Evolutionary conservation across 1,140 invertebrate species (phyloP).

Genomic region (Tyrophagus putrescentiae): DNA sequence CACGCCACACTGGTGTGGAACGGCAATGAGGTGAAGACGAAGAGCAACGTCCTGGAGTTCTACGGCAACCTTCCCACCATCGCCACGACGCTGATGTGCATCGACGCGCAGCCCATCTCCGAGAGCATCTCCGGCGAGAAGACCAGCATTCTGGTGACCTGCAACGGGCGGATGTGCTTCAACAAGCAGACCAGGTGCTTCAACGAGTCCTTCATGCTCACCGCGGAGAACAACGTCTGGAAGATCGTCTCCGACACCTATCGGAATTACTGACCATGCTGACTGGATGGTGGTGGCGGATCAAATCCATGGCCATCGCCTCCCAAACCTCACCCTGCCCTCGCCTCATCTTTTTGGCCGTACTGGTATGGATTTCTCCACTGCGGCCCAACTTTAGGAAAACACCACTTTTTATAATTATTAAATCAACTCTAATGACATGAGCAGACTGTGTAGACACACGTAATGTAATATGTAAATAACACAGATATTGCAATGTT

Average conservation of each 20-base stretch:
- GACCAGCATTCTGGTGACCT: constrained; percentile 25
- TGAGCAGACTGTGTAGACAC: no score
- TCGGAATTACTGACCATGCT: constrained; percentile 17
- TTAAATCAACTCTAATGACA: constrained; percentile 1
- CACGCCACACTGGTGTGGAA: constrained; percentile 34
- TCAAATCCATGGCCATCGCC: neutral
- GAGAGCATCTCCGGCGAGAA: constrained; percentile 23
- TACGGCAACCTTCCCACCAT: constrained; percentile 31
- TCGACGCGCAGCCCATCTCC: constrained; percentile 34
- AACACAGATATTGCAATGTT: no score
- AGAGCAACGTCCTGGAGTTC: constrained; percentile 31
- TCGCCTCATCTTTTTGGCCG: no score
- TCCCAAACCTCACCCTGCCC: no score
- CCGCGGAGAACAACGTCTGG: constrained; percentile 26
- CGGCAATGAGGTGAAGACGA: constrained; percentile 30
- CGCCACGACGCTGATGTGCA: constrained; percentile 30
- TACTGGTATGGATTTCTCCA: no score
- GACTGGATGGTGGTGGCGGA: neutral
- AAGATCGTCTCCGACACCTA: constrained; percentile 29
- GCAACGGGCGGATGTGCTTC: constrained; percentile 25
- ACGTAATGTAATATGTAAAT: no score
- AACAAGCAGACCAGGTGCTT: constrained; percentile 7
- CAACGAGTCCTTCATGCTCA: constrained; percentile 26
- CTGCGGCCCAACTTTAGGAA: no score
- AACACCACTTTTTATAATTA: no score